A percentile compares a stretch with the other conserved stretches of the same genome.
phyloP scores from a whole-genome alignment of 2,113 vertebrate genomes.

The Sapajus apella region DNA sequence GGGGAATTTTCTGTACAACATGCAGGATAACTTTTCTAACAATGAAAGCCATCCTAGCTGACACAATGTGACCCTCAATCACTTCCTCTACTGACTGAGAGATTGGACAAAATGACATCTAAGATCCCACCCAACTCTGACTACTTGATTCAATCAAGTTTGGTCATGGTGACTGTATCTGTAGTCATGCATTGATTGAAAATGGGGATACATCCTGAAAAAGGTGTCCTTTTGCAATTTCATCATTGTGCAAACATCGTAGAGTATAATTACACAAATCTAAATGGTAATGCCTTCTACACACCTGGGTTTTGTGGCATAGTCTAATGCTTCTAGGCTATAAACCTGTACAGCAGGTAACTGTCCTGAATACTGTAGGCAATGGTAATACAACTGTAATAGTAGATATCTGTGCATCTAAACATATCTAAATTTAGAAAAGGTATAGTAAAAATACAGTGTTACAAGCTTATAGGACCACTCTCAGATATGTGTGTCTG shows the following conservation, averaged over 20 bases:
- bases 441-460: background rate
- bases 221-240: background rate
- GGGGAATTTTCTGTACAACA: background rate
- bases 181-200: background rate
- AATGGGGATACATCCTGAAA: background rate
- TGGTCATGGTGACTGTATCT: background rate
- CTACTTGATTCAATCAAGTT: background rate
- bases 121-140: background rate
- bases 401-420: background rate
- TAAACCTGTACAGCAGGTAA: background rate
- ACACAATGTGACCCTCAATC: background rate
- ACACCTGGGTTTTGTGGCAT: background rate
- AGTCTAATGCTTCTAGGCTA: background rate
- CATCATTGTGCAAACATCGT: background rate
- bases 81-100: background rate
- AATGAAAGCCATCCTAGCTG: background rate
- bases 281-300: background rate
- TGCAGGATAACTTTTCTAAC: background rate
- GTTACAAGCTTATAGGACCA: background rate
- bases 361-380: background rate
- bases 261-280: background rate
- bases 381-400: background rate
- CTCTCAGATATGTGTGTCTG: background rate
- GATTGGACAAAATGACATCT: background rate
- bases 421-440: background rate